A percentile compares a stretch with the other conserved stretches of the same genome.
Conservation (phyloP, 2,888 invertebrate species). For the Lymantria dispar region DNA sequence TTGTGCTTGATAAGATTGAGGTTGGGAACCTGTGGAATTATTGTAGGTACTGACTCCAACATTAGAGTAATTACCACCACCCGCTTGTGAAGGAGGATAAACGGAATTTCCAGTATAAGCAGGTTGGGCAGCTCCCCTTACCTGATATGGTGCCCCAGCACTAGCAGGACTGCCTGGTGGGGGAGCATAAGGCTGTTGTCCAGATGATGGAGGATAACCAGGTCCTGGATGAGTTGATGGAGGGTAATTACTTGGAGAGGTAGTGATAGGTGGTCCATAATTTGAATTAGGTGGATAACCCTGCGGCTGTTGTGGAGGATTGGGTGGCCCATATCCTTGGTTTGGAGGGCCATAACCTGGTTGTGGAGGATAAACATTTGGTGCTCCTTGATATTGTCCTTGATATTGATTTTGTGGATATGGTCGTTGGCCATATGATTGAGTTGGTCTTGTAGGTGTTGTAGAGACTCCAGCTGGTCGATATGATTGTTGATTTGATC, state of each 20-base stretch:
- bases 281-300: conserved; percentile 85
- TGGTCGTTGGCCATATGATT: conserved; percentile 86
- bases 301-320: conserved; percentile 83
- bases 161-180: conserved; percentile 72
- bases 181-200: conserved; percentile 75
- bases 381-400: conserved; percentile 80
- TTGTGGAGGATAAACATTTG: conserved; percentile 85
- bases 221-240: conserved; percentile 76
- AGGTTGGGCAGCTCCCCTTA: conserved; percentile 67
- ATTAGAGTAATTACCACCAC: conserved; percentile 71
- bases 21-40: conserved; percentile 70
- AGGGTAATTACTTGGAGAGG: conserved; percentile 81
- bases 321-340: conserved; percentile 85
- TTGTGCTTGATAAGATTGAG: conserved; percentile 76
- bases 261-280: conserved; percentile 84
- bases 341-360: conserved; percentile 86
- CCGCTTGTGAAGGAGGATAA: conserved; percentile 72
- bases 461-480: conserved; percentile 77
- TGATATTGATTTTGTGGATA: conserved; percentile 87
- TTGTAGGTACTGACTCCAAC: conserved; percentile 73
- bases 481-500: conserved; percentile 73
- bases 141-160: conserved; percentile 70
- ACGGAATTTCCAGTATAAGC: conserved; percentile 72
- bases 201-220: conserved; percentile 71
- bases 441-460: conserved; percentile 84